Conservation (phyloP, 2,797 vertebrate genomes). For the Chrosomus eos region DNA sequence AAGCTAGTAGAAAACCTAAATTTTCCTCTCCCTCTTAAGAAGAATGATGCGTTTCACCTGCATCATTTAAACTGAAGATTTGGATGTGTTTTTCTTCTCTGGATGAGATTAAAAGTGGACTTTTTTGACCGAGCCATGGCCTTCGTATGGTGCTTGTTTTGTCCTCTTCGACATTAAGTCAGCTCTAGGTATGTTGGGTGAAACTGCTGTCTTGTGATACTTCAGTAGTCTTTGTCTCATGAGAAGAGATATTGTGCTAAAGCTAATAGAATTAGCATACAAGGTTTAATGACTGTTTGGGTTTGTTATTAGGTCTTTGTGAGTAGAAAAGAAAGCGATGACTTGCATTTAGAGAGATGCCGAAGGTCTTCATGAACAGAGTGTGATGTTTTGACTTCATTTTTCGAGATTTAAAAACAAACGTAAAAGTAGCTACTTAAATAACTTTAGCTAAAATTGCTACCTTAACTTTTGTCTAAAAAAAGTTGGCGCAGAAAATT, state of each 20-base stretch:
- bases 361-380: neutral
- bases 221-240: conserved; percentile 8
- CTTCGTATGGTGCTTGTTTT: conserved; percentile 46
- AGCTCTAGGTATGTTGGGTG: conserved; percentile 56
- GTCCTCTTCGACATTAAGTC: conserved; percentile 46
- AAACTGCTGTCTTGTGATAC: conserved; percentile 31
- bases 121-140: conserved; percentile 60
- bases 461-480: neutral
- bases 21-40: conserved; percentile 64
- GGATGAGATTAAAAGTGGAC: conserved; percentile 50
- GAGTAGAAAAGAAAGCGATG: neutral
- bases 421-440: neutral
- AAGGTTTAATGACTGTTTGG: conserved; percentile 3
- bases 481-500: conserved; percentile 1
- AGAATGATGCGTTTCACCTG: conserved; percentile 70
- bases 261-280: conserved; percentile 23
- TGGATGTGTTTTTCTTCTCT: conserved; percentile 56
- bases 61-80: conserved; percentile 62
- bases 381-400: neutral
- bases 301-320: conserved; percentile 17
- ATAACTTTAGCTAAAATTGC: neutral
- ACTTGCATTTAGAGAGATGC: neutral
- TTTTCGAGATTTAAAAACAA: neutral
- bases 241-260: neutral
- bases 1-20: conserved; percentile 63